Base-by-base conservation (phyloP, 2,797 vertebrate species). In the Sparidentex hasta region DNA sequence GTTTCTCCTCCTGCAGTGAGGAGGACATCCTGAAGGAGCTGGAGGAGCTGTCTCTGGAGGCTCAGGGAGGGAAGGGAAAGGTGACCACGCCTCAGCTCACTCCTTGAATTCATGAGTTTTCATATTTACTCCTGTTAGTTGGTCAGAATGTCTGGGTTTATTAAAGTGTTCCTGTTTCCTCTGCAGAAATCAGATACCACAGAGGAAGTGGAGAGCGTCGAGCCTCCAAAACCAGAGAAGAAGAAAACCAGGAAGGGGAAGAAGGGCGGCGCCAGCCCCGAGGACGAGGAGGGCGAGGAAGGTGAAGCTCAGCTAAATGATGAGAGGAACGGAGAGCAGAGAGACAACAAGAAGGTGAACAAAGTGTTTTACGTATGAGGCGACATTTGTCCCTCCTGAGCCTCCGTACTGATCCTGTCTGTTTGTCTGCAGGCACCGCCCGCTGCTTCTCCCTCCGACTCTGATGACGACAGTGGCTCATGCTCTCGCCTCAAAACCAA, bases 21-120 rank as follows among this genome's bases (percentile, higher is more conserved):
- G 98, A 98, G 50, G 98, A 99, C 87, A 99, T 99, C 91, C 92
- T 97, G 88, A 99, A 98, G 91, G 98, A 99, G 90, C 89, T 99
- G 84, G 97, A 99, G 93, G 97, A 98, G 70, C 85, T 99, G 61
- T 96, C 97, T 56, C 55, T 98, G 87, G 97, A 98, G 92, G 88
- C 93, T 0, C 96, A 96, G 69, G 97, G 96, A 87, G 96, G 94
- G 66, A 97, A 95, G 84, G 84, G 64, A 0, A 96, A 96, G 88
- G 94, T 33, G 33, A 33, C 33, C 1, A 33, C 33, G 8, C 33
- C 33, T 33, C 33, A 33, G 7, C 7, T 33, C 33, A 1, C 29
- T 33, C 5, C 29, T 3, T 33, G 29, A 33, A 7, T 7, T 44
- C 43, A 44, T 12, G 43, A 33, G 1, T 33, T 3, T 33, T 33